Evolutionary conservation across 2,797 vertebrate genomes (phyloP).

Genomic region (Percopsis omiscomaycus): DNA sequence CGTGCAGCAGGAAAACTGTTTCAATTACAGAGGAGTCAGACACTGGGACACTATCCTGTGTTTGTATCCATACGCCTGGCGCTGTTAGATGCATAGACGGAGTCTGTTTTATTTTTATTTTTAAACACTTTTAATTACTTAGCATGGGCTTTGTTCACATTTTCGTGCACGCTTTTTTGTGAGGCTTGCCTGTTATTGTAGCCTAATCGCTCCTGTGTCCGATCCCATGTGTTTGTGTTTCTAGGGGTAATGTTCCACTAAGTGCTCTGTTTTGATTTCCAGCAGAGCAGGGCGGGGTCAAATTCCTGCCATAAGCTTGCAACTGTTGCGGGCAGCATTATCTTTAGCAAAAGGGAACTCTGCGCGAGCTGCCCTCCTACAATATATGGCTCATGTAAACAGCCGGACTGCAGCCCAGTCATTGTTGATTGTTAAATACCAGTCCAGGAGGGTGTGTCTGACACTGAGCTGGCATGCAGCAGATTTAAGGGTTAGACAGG

Average conservation of each 20-base stretch:
- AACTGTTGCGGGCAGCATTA: slow-evolving; percentile 52
- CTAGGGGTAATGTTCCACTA: slow-evolving; percentile 37
- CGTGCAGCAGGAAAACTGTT: slow-evolving; percentile 38
- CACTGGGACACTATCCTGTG: slow-evolving; percentile 51
- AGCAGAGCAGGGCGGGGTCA: slow-evolving; percentile 45
- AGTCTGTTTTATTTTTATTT: no score
- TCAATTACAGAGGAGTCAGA: neutral
- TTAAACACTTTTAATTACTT: no score
- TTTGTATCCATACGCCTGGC: slow-evolving; percentile 41
- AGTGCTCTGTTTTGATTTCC: slow-evolving; percentile 62
- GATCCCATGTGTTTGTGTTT: slow-evolving; percentile 40
- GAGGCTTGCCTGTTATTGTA: slow-evolving; percentile 20
- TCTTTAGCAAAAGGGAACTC: slow-evolving; percentile 60
- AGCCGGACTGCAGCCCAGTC: slow-evolving; percentile 41
- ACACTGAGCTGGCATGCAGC: slow-evolving; percentile 51
- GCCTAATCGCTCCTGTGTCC: slow-evolving; percentile 20
- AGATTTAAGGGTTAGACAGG: slow-evolving; percentile 31
- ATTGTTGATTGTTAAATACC: slow-evolving; percentile 59
- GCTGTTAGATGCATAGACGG: slow-evolving; percentile 26
- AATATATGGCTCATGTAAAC: slow-evolving; percentile 38
- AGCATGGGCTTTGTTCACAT: neutral
- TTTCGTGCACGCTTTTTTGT: slow-evolving; percentile 7
- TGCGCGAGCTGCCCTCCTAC: slow-evolving; percentile 47
- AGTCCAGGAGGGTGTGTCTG: slow-evolving; percentile 58
- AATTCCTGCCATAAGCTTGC: slow-evolving; percentile 54